These are phyloP conservation scores for Xylota segnis DNA, from an alignment of 2,888 invertebrate genomes.

Conservation along the genomic window DNA sequence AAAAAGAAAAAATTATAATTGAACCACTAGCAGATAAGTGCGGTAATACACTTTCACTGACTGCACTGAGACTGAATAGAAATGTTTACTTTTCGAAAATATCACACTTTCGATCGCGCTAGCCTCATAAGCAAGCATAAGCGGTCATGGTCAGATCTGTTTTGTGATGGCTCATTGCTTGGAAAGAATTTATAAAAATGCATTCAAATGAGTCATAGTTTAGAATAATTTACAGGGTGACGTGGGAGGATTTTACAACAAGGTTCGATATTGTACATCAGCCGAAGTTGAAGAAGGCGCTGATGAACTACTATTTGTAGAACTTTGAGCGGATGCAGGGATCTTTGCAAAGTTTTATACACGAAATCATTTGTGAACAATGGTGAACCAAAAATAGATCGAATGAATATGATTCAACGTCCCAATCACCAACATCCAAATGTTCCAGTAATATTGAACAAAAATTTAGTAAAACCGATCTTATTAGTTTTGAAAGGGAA, in stretches of 20 bases:
- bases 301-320: too few species aligned
- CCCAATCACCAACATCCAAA: too few species aligned
- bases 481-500: too few species aligned
- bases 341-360: too few species aligned
- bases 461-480: too few species aligned
- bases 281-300: too few species aligned
- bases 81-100: slow-evolving; percentile 30
- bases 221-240: neutral
- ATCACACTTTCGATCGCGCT: slow-evolving; percentile 25
- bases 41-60: slow-evolving; percentile 59
- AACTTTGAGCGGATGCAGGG: too few species aligned
- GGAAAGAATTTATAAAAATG: slow-evolving; percentile 1
- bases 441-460: too few species aligned
- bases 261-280: too few species aligned
- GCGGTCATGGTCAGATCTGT: slow-evolving; percentile 45
- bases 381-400: too few species aligned
- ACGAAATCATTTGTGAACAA: too few species aligned
- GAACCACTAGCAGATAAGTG: neutral
- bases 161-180: slow-evolving; percentile 23
- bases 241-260: neutral
- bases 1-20: slow-evolving; percentile 8
- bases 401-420: too few species aligned
- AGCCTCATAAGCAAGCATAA: neutral
- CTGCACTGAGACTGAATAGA: slow-evolving; percentile 37
- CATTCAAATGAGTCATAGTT: neutral